Percentiles rank a stretch among this genome's conserved stretches.
Conservation (phyloP, 2,113 vertebrate genomes). For the Odocoileus virginianus region DNA sequence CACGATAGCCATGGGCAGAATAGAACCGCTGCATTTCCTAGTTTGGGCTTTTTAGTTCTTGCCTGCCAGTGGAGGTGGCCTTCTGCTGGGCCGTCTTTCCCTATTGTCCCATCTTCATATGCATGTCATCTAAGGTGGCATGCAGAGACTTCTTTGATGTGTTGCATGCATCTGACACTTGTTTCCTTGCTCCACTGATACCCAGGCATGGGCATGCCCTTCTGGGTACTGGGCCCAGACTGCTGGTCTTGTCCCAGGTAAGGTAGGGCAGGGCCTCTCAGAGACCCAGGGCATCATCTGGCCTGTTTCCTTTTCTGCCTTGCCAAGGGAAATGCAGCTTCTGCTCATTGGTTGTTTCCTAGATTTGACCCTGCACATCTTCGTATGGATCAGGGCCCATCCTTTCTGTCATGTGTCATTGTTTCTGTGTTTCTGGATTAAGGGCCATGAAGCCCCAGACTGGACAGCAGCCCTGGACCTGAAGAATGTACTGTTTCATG, state of each 20-base stretch:
- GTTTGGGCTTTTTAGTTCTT: background rate
- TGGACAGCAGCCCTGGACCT: background rate
- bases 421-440: background rate
- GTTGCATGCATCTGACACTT: background rate
- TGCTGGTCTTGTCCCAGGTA: background rate
- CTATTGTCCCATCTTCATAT: background rate
- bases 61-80: background rate
- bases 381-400: background rate
- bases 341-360: background rate
- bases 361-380: background rate
- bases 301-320: background rate
- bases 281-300: background rate
- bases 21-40: background rate
- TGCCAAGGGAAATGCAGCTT: background rate
- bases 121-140: background rate
- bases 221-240: background rate
- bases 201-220: background rate
- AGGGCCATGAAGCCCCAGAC: background rate
- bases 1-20: background rate
- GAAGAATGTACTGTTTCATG: background rate
- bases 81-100: background rate
- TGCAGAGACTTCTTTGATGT: background rate
- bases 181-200: background rate
- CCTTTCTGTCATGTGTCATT: background rate
- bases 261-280: rapidly evolving